Base-by-base conservation (phyloP, 2,113 vertebrate genomes). In the Entelurus aequoreus region DNA sequence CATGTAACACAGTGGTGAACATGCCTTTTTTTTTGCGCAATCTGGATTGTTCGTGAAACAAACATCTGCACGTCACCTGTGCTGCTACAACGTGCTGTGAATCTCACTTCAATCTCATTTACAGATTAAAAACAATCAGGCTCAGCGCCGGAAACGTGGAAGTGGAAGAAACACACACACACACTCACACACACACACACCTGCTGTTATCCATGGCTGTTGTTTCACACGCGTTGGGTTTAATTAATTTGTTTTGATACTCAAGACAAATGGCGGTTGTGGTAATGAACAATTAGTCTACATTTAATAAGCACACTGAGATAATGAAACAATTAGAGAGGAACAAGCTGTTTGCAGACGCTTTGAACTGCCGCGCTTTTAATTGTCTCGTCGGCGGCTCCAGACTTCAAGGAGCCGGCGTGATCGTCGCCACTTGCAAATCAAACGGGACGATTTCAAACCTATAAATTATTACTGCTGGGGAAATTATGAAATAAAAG, bases 241-340 rank as follows among this genome's bases (percentile, higher is more conserved):
- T 87, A 87, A 89, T 89, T 86, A 87, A 88, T 87, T 88, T 82
- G 84, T 89, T 86, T 87, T 82, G 82, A 86, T 88, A 84, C 86
- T 86, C 78, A 63, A 89, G 85, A 87, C 87, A 84, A 87, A 89
- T 87, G 82, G 77, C 85, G 82, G 77, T 72, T 71, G 75, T 75
- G 83, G 79, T 89, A 88, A 87, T 87, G 83, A 87, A 87, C 87
- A 85, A 82, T 86, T 89, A 86, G 82, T 69, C 66, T 65, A 81
- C 84, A 87, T 87, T 89, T 87, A 89, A 87, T 87, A 89, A 86
- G 80, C 83, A 84, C 77, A 82, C 76, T 48, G 86, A 84, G 86
- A 88, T 88, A 88, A 88, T 85, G 81, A 83, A 87, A 85, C 86
- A 86, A 88, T 88, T 87, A 87, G 78, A 78, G 75, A 75, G 78